phyloP scores from a whole-genome alignment of 2,113 vertebrate genomes.

The Symphodus melops region DNA sequence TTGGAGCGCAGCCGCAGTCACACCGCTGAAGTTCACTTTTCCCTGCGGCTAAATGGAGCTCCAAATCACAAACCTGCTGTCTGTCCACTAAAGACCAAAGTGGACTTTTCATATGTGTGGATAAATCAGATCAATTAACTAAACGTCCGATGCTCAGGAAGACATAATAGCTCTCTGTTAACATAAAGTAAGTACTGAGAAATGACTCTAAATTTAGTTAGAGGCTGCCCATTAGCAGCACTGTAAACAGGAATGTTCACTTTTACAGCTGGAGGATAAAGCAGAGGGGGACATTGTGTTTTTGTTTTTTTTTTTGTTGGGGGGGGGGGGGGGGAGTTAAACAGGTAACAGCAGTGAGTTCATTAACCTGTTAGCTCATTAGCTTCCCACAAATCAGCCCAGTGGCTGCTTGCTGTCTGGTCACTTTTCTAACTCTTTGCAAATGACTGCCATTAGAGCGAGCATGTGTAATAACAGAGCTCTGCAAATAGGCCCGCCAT shows the following conservation, averaged over 20 bases:
- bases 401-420: conserved; percentile 28
- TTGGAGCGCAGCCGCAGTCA: background rate
- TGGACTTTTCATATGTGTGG: conserved; percentile 32
- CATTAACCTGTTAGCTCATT: conserved; percentile 73
- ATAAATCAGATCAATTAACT: conserved; percentile 53
- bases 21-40: conserved; percentile 10
- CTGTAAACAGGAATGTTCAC: conserved; percentile 20
- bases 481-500: conserved; percentile 8
- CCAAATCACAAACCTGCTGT: conserved; percentile 6
- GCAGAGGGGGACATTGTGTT: conserved; percentile 47
- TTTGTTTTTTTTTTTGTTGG: no score
- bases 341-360: conserved; percentile 70
- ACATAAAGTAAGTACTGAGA: conserved; percentile 51
- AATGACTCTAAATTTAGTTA: conserved; percentile 51
- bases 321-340: conserved; percentile 48
- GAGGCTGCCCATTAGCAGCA: conserved; percentile 42
- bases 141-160: conserved; percentile 27
- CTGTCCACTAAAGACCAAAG: background rate
- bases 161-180: conserved; percentile 39
- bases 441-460: conserved; percentile 65
- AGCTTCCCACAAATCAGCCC: conserved; percentile 52
- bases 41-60: conserved; percentile 1
- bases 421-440: conserved; percentile 62
- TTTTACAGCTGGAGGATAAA: conserved; percentile 15
- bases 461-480: conserved; percentile 29